Conservation (phyloP, 2,797 vertebrate genomes). For the Eidolon dupreanum region DNA sequence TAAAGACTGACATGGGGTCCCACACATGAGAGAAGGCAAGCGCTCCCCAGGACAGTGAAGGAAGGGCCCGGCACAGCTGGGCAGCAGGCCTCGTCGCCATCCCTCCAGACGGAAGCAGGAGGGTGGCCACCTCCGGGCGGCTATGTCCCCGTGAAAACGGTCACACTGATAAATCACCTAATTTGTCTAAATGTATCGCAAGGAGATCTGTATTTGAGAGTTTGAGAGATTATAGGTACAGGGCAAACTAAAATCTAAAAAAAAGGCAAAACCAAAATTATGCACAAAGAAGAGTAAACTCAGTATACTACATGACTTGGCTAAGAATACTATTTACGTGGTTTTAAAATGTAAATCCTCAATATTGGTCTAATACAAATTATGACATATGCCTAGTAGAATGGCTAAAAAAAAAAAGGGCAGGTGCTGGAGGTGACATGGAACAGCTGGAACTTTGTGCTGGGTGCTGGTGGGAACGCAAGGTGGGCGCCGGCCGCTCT, state of each 20-base stretch:
- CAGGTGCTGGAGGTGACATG: too few species aligned
- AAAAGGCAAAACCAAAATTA: background rate
- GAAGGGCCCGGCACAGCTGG: background rate
- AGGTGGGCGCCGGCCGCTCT: background rate
- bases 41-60: background rate
- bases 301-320: background rate
- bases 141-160: background rate
- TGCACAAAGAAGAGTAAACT: background rate
- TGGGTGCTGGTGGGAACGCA: too few species aligned
- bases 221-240: background rate
- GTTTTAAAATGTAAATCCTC: background rate
- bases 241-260: background rate
- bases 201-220: background rate
- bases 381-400: fast-evolving
- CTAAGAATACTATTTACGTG: background rate
- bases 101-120: background rate
- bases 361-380: background rate
- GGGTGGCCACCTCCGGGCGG: background rate
- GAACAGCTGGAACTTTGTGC: fast-evolving
- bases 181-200: background rate
- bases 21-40: background rate
- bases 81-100: fast-evolving
- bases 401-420: background rate
- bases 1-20: background rate
- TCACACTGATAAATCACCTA: background rate